phyloP scores from a whole-genome alignment of 1,140 invertebrate species.

The Listronotus bonariensis region DNA sequence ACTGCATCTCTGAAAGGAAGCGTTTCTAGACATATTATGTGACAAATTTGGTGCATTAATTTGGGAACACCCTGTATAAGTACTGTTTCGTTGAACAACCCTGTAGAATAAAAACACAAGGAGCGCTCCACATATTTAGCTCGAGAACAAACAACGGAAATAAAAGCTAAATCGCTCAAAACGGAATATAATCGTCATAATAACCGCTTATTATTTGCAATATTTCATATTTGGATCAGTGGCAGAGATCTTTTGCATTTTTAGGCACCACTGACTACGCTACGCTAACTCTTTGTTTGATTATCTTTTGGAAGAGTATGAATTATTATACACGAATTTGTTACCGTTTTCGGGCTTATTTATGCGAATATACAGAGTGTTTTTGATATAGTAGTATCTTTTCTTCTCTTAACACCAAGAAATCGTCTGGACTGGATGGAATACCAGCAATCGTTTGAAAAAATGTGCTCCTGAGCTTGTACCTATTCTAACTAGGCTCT shows the following conservation, averaged over 20 bases:
- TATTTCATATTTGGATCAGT: constrained; percentile 33
- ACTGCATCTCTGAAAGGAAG: no score
- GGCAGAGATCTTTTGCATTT: constrained; percentile 28
- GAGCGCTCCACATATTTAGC: constrained; percentile 24
- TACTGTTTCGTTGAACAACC: no score
- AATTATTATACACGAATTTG: constrained; percentile 18
- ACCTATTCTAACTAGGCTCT: no score
- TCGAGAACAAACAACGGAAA: constrained; percentile 36
- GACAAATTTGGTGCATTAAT: no score
- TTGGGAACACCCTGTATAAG: no score
- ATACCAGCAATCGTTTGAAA: no score
- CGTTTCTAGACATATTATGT: no score
- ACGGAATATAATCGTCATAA: constrained; percentile 26
- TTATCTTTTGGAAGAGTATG: constrained; percentile 20
- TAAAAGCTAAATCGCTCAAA: constrained; percentile 23
- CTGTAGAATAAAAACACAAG: constrained; percentile 16
- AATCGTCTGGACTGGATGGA: no score
- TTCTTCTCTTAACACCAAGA: no score
- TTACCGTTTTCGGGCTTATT: constrained; percentile 14
- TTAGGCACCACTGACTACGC: constrained; percentile 29
- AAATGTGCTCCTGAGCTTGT: no score
- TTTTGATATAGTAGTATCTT: no score
- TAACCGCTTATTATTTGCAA: constrained; percentile 34
- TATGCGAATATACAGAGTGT: no score
- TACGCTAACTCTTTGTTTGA: constrained; percentile 23